Base-by-base conservation (phyloP, 2,113 vertebrate genomes). In the Oryzias melastigma region DNA sequence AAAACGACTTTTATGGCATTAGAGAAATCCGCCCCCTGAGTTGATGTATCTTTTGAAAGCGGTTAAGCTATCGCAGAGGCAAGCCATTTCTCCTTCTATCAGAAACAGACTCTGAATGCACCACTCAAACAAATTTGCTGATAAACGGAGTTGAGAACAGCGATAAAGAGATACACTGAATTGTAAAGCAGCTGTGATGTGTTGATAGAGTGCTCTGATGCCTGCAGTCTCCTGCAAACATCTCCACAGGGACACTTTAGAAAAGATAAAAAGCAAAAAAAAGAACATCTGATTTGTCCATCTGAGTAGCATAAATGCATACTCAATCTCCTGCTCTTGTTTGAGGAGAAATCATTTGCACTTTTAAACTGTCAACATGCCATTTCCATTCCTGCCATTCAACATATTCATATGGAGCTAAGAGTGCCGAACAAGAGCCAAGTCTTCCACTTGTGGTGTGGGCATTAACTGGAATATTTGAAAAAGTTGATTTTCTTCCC, bases 21-120 rank as follows among this genome's bases (percentile, higher is more conserved):
- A 62, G 77, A 90, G 90, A 89, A 91, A 92, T 86, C 85, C 90
- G 86, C 85, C 86, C 71, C 42, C 20, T 62, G 76, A 79, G 68
- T 81, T 87, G 82, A 82, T 81, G 81, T 69, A 49, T 80, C 85
- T 87, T 87, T 86, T 86, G 67, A 83, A 87, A 80, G 82, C 80
- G 77, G 80, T 78, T 86, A 82, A 80, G 82, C 78, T 75, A 82
- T 85, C 85, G 87, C 65, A 22, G 66, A 79, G 65, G 72, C 40
- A 68, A 77, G 76, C 68, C 57, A 50, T 83, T 78, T 75, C 63
- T 63, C 60, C 27, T 62, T 25, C 65, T 83, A 84, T 87, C 87
- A 62, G 68, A 75, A 70, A 59, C 57, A 63, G 44, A 65, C 71
- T 10, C 55, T 54, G 71, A 74, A 86, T 65, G 77, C 68, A 69